Evolutionary conservation across 2,888 invertebrate genomes (phyloP).

Genomic region (Drosophila mercatorum): DNA sequence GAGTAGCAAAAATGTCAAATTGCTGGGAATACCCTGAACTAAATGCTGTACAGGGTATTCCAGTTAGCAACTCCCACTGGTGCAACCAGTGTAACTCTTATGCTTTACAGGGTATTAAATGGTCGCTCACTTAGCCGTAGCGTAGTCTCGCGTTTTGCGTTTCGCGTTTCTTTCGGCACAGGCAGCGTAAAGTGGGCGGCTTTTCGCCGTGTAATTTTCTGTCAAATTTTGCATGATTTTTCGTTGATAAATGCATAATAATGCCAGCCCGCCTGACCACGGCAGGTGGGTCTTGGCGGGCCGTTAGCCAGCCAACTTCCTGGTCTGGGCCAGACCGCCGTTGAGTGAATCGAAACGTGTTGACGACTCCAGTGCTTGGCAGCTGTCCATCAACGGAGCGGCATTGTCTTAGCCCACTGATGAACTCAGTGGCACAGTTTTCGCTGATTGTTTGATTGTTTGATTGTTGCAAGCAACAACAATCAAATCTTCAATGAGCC

Average conservation of each 20-base stretch:
- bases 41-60: background rate
- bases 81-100: background rate
- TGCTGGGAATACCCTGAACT: background rate
- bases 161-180: slow-evolving; percentile 18
- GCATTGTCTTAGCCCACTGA: slow-evolving; percentile 23
- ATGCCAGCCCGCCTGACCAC: slow-evolving; percentile 37
- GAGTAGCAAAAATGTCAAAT: background rate
- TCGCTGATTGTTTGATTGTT: slow-evolving; percentile 35
- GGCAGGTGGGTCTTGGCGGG: slow-evolving; percentile 8
- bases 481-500: slow-evolving; percentile 15
- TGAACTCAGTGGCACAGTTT: slow-evolving; percentile 25
- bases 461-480: slow-evolving; percentile 30
- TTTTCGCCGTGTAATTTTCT: slow-evolving; percentile 62
- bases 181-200: slow-evolving; percentile 61
- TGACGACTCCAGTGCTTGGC: slow-evolving; percentile 21
- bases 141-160: background rate
- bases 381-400: slow-evolving; percentile 37
- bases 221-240: slow-evolving; percentile 65
- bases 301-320: slow-evolving; percentile 35
- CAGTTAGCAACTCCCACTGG: background rate
- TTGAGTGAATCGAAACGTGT: slow-evolving; percentile 3
- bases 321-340: slow-evolving; percentile 32
- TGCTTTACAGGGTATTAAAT: slow-evolving; percentile 6
- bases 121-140: background rate
- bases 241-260: slow-evolving; percentile 64